Base-by-base conservation (phyloP, 2,797 vertebrate genomes). In the Todus mexicanus region DNA sequence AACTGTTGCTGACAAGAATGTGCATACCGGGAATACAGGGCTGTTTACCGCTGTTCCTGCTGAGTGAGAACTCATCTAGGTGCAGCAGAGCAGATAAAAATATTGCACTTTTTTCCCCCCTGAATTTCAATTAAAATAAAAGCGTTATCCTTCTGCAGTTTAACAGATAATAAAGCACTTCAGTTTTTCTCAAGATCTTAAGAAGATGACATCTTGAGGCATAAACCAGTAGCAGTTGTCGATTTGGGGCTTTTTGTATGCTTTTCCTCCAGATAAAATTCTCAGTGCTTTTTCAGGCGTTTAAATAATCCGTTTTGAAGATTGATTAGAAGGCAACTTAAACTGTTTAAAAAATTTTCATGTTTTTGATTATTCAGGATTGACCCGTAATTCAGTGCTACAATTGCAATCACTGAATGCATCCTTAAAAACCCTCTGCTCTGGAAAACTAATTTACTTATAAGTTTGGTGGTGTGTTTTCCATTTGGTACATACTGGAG, bases 91-190 rank as follows among this genome's bases (percentile, higher is more conserved):
- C 26, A 61, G 61, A 42, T 66, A 50, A 70, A 87, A 87, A 61
- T 21, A 61, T 0, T 43, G 21, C 23, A 9, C 10, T 21, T 31
- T 57, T 64, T 54, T 14, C 26, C 5, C 2, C 4, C 4, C 26
- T 29, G 35, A 82, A 47, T 47, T 72, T 84, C n/a, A 57, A 21
- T 45, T 80, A 43, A 56, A 54, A 37, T 43, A 22, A 43, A 81
- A 61, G 27, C 1, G 2, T 59, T 78, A 11, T 45, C 20, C 14
- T 82, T 43, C 51, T 65, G 19, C 13, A 19, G 21, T 56, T 69
- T 26, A 69, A 23, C 37, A 57, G 56, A 40, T 70, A 7, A 40
- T 77, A 59, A 84, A 29, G 12, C 54, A 53, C 25, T 69, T 57
- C 0, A 1, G 2, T 51, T 86, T 63, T 57, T 14, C n/a, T 66